These are phyloP conservation scores for Patagioenas fasciata DNA, from an alignment of 2,113 vertebrate species.

Conservation along the genomic window DNA sequence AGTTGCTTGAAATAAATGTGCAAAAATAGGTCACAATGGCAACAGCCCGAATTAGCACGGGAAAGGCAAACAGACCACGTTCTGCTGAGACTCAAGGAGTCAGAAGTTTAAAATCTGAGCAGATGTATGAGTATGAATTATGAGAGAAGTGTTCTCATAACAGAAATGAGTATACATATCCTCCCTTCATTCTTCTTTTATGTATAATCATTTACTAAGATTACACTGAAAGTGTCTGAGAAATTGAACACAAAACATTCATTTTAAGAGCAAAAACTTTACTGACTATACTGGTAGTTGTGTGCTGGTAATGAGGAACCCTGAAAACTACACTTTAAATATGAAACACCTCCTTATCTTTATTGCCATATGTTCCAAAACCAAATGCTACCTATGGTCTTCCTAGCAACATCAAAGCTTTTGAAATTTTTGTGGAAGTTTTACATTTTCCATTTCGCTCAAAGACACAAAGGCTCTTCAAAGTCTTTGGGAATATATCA, in stretches of 20 bases:
- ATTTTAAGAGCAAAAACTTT: neutral
- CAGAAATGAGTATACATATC: neutral
- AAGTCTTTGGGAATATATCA: conserved; percentile 10
- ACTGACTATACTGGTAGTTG: neutral
- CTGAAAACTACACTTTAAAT: neutral
- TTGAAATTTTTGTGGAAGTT: conserved; percentile 22
- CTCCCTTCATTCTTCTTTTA: neutral
- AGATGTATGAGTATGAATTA: neutral
- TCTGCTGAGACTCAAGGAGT: neutral
- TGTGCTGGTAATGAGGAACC: neutral
- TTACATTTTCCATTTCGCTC: conserved; percentile 27
- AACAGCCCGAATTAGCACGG: neutral
- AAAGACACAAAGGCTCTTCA: conserved; percentile 5
- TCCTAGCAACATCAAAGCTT: conserved; percentile 41
- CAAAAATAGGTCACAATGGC: neutral
- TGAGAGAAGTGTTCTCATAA: neutral
- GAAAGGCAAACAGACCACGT: neutral
- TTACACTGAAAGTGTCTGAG: neutral
- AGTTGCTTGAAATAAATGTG: neutral
- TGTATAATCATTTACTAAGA: neutral
- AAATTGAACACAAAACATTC: neutral
- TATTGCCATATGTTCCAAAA: conserved; percentile 7
- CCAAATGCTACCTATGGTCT: conserved; percentile 26
- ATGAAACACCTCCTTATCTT: conserved; percentile 17
- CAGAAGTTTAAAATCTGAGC: neutral